Evolutionary conservation across 2,888 invertebrate genomes (phyloP).

Genomic region (Cheilosia pagana): DNA sequence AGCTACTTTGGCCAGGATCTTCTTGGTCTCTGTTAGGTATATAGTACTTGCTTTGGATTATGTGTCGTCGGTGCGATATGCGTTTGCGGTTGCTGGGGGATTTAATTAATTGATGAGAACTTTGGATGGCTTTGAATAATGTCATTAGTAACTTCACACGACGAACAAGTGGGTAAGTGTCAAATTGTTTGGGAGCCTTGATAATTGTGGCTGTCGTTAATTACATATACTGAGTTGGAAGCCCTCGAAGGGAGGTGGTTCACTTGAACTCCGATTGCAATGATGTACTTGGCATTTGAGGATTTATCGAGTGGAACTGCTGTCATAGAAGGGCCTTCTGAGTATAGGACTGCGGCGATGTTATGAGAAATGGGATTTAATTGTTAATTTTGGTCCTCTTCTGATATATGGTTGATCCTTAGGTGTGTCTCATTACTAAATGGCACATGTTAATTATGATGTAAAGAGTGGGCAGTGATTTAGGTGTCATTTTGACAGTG

Average conservation of each 20-base stretch:
- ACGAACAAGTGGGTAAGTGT: constrained; percentile 13
- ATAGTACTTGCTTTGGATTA: constrained; percentile 49
- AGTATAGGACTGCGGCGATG: background rate
- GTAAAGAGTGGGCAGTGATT: no score
- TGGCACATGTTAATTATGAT: no score
- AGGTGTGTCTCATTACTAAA: no score
- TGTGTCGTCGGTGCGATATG: background rate
- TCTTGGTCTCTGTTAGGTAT: background rate
- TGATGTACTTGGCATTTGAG: constrained; percentile 3
- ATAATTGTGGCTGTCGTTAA: constrained; percentile 8
- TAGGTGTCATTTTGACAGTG: no score
- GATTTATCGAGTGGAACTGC: constrained; percentile 16
- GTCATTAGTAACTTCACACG: constrained; percentile 54
- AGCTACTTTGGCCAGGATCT: constrained; percentile 2
- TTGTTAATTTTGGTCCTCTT: no score
- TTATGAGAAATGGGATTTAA: no score
- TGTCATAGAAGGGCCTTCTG: background rate
- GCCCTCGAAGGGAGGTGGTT: background rate
- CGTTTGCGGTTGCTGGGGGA: constrained; percentile 27
- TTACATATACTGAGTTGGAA: constrained; percentile 16
- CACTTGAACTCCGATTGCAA: background rate
- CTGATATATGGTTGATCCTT: no score
- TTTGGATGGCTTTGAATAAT: constrained; percentile 66
- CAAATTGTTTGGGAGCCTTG: constrained; percentile 8
- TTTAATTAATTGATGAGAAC: constrained; percentile 65